Base-by-base conservation (phyloP, 2,888 invertebrate species). In the Pyralis farinalis region DNA sequence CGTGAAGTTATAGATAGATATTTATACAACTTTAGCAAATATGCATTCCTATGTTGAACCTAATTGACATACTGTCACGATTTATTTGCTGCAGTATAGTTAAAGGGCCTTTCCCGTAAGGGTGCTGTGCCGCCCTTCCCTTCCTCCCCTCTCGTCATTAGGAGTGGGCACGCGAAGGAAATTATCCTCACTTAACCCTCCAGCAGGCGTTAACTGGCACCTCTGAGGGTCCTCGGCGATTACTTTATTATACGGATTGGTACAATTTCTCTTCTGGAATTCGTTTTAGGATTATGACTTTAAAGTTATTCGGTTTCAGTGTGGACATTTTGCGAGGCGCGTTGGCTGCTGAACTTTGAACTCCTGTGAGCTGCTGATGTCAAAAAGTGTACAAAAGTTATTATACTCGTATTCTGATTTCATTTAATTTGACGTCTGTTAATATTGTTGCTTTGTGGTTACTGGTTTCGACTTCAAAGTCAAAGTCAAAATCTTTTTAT, bases 151-250 rank as follows among this genome's bases (percentile, higher is more conserved):
- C 37, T 37, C 37, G 37, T 37, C 37, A 37, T 37, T 37, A 84
- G 66, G 66, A 83, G 77, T 75, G 76, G 81, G 83, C 83, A 86
- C 84, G 86, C 83, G 82, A 83, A 85, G 80, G 83, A 86, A 87
- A 87, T 87, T 86, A 87, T 87, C 84, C 83, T 73, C 84, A 84
- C 83, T 88, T 86, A 85, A 84, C 85, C 86, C 86, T 81, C 83
- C 25, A 74, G 74, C 71, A 86, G 84, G 87, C 86, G 87, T 77
- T 86, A 87, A 88, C 87, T 88, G 84, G 83, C 83, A 86, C 86
- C 87, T 85, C 80, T 76, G 76, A 85, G 86, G 72, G 83, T 73
- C 64, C 84, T 86, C 68, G 63, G 50, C 64, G 80, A 87, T 85
- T 84, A 84, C 81, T 86, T 85, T 85, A 85, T 86, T 83, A 85